Evolutionary conservation across 2,888 invertebrate species (phyloP), one percentile per base, ranked within the genome.

Genomic region (Agonopterix subpropinquella): DNA sequence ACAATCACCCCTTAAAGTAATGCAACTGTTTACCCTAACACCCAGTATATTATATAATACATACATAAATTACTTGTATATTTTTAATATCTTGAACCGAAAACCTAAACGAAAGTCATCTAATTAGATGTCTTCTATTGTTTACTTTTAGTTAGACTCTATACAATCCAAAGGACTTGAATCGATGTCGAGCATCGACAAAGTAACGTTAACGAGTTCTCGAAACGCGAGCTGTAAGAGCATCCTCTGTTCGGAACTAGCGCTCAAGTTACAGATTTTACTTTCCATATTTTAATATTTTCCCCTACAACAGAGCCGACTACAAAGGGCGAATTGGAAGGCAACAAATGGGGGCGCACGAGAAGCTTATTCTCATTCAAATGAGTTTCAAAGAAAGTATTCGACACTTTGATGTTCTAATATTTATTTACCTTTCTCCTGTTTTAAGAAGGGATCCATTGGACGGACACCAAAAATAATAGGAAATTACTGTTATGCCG

Each of bases 281-380:
- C 65, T 81, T 80, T 77, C 59, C 80, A 80, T 82, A 81, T 81
- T 81, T 81, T 80, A 81, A 81, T 80, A 82, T 80, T 81, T 80
- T 70, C 67, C 56, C 53, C 53, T 65, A 68, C 70, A 79, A 74
- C 73, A 59, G 58, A 61, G 57, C 54, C 52, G 58, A 60, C 58
- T 69, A 80, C 80, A 82, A 82, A 83, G 73, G 70, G 63, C 65
- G 71, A 77, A 82, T 80, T 77, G 77, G 77, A 82, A 76, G 73
- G 75, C 73, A 78, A 80, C 79, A 83, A 83, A 80, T 80, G 28
- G 72, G 72, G 65, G 65, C 58, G 64, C 57, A 59, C 63, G 60
- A 63, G 65, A 64, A 70, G 72, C 77, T 80, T 76, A 80, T 83
- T 81, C 77, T 77, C 68, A 84, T 84, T 84, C 80, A 83, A 82